Evolutionary conservation across 2,797 vertebrate genomes (phyloP), one percentile per base, ranked within the genome.

Genomic region (Muscicapa striata): DNA sequence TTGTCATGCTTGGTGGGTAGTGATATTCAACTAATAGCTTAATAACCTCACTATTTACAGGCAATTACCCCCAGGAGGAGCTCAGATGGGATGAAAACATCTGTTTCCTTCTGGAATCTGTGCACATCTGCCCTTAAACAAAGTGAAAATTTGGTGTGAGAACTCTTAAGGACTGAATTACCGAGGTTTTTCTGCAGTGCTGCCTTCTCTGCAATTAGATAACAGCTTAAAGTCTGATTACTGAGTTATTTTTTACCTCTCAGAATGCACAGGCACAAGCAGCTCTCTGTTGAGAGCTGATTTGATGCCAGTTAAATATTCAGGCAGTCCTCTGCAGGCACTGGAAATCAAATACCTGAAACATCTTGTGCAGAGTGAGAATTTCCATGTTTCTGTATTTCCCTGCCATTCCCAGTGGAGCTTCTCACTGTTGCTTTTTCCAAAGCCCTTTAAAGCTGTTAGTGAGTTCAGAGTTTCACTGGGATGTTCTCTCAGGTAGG

Each of bases 21-120:
- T 55, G 57, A 79, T 95, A 87, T 32, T 83, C 79, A 77, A 59
- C 29, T 59, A 85, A 85, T 48, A 80, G 77, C 2, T 13, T 89
- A 87, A 95, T 87, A 89, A 87, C 62, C 72, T 83, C 64, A 41
- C 57, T 93, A 68, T 93, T 95, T 94, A 68, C 89, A 93, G 87
- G 70, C 89, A 90, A 87, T 96, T 92, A 87, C 87, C 64, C 64
- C 30, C 54, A 11, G 80, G 85, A 93, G 70, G 62, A 92, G 81
- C 84, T 91, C 58, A 43, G 75, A 81, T 81, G 55, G 38, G 86
- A 72, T 66, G 84, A 55, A 92, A 95, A 85, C 93, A 94, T 93
- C 93, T 87, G 92, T 72, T 93, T 95, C 68, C 72, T 92, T 90
- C 73, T 80, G 82, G 58, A 92, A 45, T 66, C 30, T 0, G 7